Percentiles rank a stretch among this genome's conserved stretches.
Evolutionary conservation across 2,113 vertebrate genomes (phyloP).

Genomic region (Eubucco bourcierii): DNA sequence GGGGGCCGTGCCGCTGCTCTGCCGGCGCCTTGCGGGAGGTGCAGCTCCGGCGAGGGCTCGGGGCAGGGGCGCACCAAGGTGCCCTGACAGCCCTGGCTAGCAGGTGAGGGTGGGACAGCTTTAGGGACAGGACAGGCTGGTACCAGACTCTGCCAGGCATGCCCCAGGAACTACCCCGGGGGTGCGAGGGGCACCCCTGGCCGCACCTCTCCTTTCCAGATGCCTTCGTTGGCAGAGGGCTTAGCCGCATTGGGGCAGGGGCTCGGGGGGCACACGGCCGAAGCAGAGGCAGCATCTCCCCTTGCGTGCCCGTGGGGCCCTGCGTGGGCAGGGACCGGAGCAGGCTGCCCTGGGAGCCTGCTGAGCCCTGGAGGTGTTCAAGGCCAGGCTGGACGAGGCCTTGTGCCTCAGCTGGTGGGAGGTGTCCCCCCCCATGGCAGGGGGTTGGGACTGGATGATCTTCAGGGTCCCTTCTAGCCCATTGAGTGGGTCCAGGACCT

Average conservation of each 20-base stretch:
- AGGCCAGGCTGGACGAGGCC: too few species aligned
- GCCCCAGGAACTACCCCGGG: background rate
- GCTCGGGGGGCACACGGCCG: fast-evolving
- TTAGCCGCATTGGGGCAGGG: background rate
- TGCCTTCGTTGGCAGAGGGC: background rate
- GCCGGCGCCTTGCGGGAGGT: background rate
- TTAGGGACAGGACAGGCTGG: fast-evolving
- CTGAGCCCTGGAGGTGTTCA: too few species aligned
- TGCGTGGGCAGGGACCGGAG: background rate
- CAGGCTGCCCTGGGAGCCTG: too few species aligned
- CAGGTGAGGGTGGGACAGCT: background rate
- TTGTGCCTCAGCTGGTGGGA: too few species aligned
- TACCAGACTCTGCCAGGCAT: background rate
- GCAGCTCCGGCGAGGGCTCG: background rate
- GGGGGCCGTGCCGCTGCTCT: background rate
- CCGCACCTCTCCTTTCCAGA: background rate
- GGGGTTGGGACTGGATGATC: too few species aligned
- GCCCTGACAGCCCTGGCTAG: too few species aligned
- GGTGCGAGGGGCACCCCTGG: background rate
- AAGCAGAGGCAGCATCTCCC: background rate
- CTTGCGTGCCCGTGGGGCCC: background rate
- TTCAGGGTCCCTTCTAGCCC: too few species aligned
- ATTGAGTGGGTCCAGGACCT: too few species aligned
- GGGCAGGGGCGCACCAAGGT: fast-evolving
- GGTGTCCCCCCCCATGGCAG: too few species aligned